Base-by-base conservation (phyloP, 2,888 invertebrate species). In the Balanococcus diminutus region DNA sequence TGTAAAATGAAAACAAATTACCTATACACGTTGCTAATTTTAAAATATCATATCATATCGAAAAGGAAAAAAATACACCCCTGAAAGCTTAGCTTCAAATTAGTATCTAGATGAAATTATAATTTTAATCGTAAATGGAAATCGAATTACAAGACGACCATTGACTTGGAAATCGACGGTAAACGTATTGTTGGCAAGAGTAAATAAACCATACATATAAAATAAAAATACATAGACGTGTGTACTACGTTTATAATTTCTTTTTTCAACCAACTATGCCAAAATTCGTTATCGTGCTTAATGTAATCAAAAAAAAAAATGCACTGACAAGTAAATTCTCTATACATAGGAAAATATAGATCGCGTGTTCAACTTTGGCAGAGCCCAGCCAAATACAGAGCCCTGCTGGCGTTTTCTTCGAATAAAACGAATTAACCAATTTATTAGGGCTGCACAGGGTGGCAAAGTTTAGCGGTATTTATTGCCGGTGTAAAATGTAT, bases 271-370 rank as follows among this genome's bases (percentile, higher is more conserved):
- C 28, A 36, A 79, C 75, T 19, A 36, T 79, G 75, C 75, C 75
- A 79, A 36, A 79, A 79, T 28, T 79, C 75, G 8, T 36, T 79
- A 79, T 79, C 75, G 75, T 36, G 67, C 28, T 67, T 79, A 79
- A 79, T 36, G 75, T 79, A 79, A 79, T 79, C 75, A 32, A 32
- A 72, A 36, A 79, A 36, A 79, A 79, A 79, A 79, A n/a, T 36
- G 32, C 75, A 32, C 75, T n/a, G 75, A 75, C 75, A 32, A 75
- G 75, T 75, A 32, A 75, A 32, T 75, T 79, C 75, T 36, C n/a
- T n/a, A n/a, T n/a, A 79, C 16, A 22, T 56, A 56, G 22, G 9
- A 56, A 36, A 36, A 79, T 28, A 32, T 36, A 79, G 31, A 11
- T 79, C 75, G 75, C 75, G 75, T 79, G 75, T 79, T 79, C n/a